Conservation (phyloP, 2,888 invertebrate species). For the Ichneumon xanthorius region DNA sequence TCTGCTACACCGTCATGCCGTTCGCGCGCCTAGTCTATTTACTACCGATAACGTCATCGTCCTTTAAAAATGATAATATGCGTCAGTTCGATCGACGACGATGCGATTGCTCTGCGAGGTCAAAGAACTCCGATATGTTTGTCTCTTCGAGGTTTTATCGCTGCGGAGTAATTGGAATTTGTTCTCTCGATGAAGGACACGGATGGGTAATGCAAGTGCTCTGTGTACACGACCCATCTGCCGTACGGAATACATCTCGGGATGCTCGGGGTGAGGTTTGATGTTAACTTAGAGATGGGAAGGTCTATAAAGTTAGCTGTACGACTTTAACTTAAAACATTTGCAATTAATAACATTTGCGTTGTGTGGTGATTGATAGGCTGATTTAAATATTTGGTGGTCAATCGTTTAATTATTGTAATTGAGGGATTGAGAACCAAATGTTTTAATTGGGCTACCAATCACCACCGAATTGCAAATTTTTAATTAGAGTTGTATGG, state of each 20-base stretch:
- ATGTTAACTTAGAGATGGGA: too few relatives aligned
- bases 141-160: background rate
- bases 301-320: too few relatives aligned
- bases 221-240: background rate
- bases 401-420: too few relatives aligned
- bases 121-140: background rate
- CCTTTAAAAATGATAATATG: background rate
- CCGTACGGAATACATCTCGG: background rate
- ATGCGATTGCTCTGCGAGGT: background rate
- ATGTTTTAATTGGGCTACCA: too few relatives aligned
- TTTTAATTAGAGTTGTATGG: too few relatives aligned
- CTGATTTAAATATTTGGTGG: too few relatives aligned
- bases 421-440: too few relatives aligned
- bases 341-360: too few relatives aligned
- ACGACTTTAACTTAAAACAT: too few relatives aligned
- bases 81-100: background rate
- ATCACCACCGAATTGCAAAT: too few relatives aligned
- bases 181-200: background rate
- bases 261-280: background rate
- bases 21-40: conserved; percentile 7
- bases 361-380: too few relatives aligned
- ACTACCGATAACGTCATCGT: conserved; percentile 13
- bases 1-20: conserved; percentile 39
- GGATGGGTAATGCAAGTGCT: too few relatives aligned
- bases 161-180: background rate